Conservation (phyloP, 1,140 invertebrate genomes). For the Trissolcus basalis region DNA sequence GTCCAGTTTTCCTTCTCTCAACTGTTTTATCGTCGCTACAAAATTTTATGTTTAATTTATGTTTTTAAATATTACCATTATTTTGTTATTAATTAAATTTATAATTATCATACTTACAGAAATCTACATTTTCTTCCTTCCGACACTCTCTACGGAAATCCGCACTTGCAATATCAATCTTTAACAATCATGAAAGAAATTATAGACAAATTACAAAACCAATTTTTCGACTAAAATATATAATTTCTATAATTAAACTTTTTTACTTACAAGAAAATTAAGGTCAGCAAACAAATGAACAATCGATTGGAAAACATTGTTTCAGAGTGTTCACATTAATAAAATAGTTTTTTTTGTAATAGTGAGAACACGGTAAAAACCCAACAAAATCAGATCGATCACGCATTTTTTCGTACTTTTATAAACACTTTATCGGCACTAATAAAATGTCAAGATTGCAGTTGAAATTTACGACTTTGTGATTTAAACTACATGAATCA, state of each 20-base stretch:
- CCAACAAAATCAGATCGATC: not conserved
- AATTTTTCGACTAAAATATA: too few relatives aligned
- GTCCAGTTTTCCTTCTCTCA: slow-evolving; percentile 62
- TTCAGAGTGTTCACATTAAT: too few relatives aligned
- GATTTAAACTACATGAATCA: not conserved
- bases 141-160: slow-evolving; percentile 63
- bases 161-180: slow-evolving; percentile 24
- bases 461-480: not conserved
- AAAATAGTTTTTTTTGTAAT: too few relatives aligned
- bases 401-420: not conserved
- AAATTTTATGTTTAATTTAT: slow-evolving; percentile 12
- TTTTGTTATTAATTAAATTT: too few relatives aligned
- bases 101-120: slow-evolving; percentile 61
- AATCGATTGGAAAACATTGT: too few relatives aligned
- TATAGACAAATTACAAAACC: too few relatives aligned
- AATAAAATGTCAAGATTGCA: not conserved
- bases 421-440: not conserved
- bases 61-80: slow-evolving; percentile 3
- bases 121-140: slow-evolving; percentile 54
- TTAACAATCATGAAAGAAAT: slow-evolving; percentile 7
- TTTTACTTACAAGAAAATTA: too few relatives aligned
- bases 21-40: slow-evolving; percentile 61
- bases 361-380: not conserved
- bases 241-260: too few relatives aligned
- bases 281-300: too few relatives aligned